Conservation (phyloP, 2,113 vertebrate species). For the Sapajus apella region DNA sequence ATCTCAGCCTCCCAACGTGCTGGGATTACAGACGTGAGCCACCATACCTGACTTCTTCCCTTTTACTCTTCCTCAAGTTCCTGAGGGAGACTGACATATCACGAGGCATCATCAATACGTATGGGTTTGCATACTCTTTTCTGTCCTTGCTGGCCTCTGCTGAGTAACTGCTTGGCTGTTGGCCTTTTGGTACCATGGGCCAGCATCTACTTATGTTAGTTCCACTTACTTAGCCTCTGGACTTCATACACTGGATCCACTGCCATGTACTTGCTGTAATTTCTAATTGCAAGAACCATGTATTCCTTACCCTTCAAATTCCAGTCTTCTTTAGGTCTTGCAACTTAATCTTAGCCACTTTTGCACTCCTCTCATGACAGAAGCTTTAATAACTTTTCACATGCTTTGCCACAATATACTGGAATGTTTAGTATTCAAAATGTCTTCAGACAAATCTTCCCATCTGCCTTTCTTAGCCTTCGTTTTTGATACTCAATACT, state of each 20-base stretch:
- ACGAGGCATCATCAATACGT: not conserved
- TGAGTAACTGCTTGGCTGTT: not conserved
- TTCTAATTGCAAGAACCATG: not conserved
- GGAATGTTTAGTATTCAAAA: not conserved
- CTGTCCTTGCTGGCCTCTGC: not conserved
- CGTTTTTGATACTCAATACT: not conserved
- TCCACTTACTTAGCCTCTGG: not conserved
- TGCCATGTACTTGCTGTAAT: not conserved
- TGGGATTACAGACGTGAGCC: too few relatives aligned
- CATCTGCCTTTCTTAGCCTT: not conserved
- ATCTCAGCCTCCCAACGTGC: too few relatives aligned
- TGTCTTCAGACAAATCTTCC: not conserved
- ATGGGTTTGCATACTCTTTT: not conserved
- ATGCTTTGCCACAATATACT: not conserved
- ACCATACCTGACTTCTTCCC: not conserved
- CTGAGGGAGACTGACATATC: not conserved
- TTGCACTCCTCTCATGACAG: not conserved
- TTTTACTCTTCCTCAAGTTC: slow-evolving; percentile 14
- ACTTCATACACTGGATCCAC: not conserved
- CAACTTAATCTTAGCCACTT: not conserved
- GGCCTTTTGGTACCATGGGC: not conserved
- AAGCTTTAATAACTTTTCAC: not conserved
- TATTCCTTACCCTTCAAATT: not conserved
- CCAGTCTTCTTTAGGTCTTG: not conserved
- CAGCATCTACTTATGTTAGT: not conserved